Evolutionary conservation across 2,113 vertebrate species (phyloP).

Genomic region (Mixornis gularis): DNA sequence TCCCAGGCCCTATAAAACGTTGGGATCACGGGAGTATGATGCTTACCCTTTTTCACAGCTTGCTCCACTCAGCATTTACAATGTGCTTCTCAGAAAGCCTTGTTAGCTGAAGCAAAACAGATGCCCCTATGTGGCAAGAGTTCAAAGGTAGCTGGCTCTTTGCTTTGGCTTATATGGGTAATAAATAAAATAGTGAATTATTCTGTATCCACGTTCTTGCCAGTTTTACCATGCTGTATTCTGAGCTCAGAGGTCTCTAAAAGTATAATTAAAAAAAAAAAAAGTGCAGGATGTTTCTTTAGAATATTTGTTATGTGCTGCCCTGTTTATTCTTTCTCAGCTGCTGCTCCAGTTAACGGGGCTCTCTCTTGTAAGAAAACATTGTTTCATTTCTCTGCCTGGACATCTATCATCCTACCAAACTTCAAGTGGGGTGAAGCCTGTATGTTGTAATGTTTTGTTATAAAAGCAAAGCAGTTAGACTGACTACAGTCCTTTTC

Average conservation of each 20-base stretch:
- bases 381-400: not conserved
- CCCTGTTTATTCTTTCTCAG: not conserved
- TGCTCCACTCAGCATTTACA: not conserved
- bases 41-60: not conserved
- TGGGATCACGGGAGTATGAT: not conserved
- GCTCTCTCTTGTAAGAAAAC: not conserved
- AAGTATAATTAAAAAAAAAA: not conserved
- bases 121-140: not conserved
- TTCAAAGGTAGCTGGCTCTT: constrained; percentile 40
- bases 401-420: not conserved
- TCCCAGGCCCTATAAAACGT: not conserved
- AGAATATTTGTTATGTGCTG: not conserved
- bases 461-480: not conserved
- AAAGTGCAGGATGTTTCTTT: not conserved
- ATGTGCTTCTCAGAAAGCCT: not conserved
- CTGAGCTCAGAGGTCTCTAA: not conserved
- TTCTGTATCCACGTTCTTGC: not conserved
- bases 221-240: not conserved
- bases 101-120: not conserved
- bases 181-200: not conserved
- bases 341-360: not conserved
- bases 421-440: not conserved
- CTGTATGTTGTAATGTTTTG: not conserved
- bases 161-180: not conserved
- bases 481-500: not conserved